Evolutionary conservation across 2,113 vertebrate species (phyloP).

Genomic region (Chinchilla lanigera): DNA sequence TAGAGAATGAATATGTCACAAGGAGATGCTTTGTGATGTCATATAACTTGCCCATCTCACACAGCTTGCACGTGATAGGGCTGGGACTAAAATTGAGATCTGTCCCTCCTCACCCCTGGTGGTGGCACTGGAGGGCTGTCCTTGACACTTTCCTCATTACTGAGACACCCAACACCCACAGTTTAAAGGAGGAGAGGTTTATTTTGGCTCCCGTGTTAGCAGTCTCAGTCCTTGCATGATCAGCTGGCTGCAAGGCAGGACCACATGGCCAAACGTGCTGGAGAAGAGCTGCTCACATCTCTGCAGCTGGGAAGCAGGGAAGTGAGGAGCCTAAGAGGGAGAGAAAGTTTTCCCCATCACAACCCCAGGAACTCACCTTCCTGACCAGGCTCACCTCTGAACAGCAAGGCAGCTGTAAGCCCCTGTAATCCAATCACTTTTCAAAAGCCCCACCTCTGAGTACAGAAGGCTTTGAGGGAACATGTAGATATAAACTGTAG

Average conservation of each 20-base stretch:
- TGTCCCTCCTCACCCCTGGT: background rate
- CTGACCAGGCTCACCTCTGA: background rate
- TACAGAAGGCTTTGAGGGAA: background rate
- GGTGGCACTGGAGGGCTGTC: background rate
- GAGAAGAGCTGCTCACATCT: background rate
- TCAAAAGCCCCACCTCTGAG: background rate
- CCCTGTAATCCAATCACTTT: background rate
- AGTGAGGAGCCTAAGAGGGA: background rate
- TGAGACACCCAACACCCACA: background rate
- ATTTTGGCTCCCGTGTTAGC: background rate
- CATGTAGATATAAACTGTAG: background rate
- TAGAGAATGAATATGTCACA: background rate
- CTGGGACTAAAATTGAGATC: background rate
- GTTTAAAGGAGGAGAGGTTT: background rate
- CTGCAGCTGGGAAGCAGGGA: background rate
- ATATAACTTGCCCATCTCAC: background rate
- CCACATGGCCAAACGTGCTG: background rate
- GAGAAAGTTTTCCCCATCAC: background rate
- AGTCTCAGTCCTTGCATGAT: background rate
- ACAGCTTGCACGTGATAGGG: background rate
- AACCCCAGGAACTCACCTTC: background rate
- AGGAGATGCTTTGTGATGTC: background rate
- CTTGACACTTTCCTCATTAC: background rate
- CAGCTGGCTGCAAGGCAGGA: background rate
- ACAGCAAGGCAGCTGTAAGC: background rate